These are phyloP conservation scores for Cosmorhoe ocellata DNA, from an alignment of 2,888 invertebrate genomes.

Conservation along the genomic window DNA sequence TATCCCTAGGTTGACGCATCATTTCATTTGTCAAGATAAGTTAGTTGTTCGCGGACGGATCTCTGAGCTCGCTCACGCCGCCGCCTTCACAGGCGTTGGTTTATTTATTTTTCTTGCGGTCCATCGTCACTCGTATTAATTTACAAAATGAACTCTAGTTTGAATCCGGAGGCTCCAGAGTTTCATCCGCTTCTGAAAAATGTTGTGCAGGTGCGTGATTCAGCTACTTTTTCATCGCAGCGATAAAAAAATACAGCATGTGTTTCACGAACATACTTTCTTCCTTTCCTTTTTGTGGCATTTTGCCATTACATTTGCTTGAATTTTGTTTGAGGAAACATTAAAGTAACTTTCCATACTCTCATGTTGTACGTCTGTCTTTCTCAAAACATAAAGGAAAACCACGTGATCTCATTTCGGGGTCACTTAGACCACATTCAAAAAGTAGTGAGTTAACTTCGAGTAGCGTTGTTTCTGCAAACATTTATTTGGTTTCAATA, in stretches of 20 bases:
- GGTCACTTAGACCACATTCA: slow-evolving; percentile 11
- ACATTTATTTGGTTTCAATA: no score
- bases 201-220: slow-evolving; percentile 60
- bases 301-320: slow-evolving; percentile 13
- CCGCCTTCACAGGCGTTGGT: slow-evolving; percentile 9
- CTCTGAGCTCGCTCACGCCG: slow-evolving; percentile 2
- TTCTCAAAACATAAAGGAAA: slow-evolving; percentile 13
- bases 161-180: slow-evolving; percentile 73
- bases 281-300: slow-evolving; percentile 16
- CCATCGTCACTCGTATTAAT: background rate
- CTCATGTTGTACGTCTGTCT: slow-evolving; percentile 10
- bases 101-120: slow-evolving; percentile 19
- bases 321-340: background rate
- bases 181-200: slow-evolving; percentile 61
- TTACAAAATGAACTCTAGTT: slow-evolving; percentile 59
- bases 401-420: slow-evolving; percentile 27
- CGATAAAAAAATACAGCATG: slow-evolving; percentile 46
- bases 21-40: no score
- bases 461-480: no score
- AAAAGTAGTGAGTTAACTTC: no score
- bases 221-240: slow-evolving; percentile 32
- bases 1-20: no score
- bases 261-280: slow-evolving; percentile 38
- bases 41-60: no score
- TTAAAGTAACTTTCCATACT: background rate